Evolutionary conservation across 2,888 invertebrate species (phyloP).

Genomic region (Drosophila kokeensis): DNA sequence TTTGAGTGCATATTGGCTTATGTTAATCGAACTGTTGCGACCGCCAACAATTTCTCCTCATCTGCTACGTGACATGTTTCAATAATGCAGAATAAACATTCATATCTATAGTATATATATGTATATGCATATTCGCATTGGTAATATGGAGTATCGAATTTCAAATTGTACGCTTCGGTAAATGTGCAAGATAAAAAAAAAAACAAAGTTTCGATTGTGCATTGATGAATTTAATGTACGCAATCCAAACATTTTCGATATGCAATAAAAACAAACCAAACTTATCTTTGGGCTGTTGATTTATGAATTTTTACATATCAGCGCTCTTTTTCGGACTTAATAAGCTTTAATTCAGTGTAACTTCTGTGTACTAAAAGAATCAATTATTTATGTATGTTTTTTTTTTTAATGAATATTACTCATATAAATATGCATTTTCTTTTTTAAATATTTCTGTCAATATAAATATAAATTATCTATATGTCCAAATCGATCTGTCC

Average conservation of each 20-base stretch:
- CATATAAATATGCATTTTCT: too few species aligned
- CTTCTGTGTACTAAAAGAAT: not conserved
- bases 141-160: slow-evolving; percentile 17
- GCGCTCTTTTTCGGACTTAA: not conserved
- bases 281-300: not conserved
- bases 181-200: not conserved
- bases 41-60: not conserved
- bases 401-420: too few species aligned
- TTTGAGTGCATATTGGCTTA: slow-evolving; percentile 7
- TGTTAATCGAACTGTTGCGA: slow-evolving; percentile 22
- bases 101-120: not conserved
- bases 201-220: not conserved
- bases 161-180: not conserved
- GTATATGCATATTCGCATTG: not conserved
- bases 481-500: too few species aligned
- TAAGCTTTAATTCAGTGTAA: not conserved
- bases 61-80: slow-evolving; percentile 27
- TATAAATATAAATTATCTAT: too few species aligned
- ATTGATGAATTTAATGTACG: slow-evolving; percentile 11
- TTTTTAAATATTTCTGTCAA: too few species aligned
- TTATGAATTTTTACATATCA: not conserved
- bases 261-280: not conserved
- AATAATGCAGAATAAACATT: slow-evolving; percentile 16
- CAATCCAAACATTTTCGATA: slow-evolving; percentile 7
- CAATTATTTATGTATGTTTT: too few species aligned